A percentile compares a stretch with the other conserved stretches of the same genome.
These are phyloP conservation scores for Leucozona laternaria DNA, from an alignment of 2,888 invertebrate species.

Conservation along the genomic window DNA sequence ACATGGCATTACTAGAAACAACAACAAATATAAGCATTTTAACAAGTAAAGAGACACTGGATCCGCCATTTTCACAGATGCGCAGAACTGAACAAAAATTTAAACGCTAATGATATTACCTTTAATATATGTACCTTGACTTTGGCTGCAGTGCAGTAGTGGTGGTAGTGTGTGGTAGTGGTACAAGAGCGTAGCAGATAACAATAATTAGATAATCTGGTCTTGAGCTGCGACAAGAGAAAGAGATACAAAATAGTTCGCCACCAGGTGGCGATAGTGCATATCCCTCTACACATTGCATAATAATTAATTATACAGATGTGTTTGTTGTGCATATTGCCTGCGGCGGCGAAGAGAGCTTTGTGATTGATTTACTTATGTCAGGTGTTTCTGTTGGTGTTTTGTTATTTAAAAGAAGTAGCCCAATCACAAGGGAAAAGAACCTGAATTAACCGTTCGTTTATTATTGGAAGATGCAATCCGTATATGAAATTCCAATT, in stretches of 20 bases:
- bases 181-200: slow-evolving; percentile 1
- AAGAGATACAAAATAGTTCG: slow-evolving; percentile 12
- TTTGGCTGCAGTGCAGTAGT: background rate
- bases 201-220: slow-evolving; percentile 51
- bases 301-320: slow-evolving; percentile 60
- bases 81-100: no score
- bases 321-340: slow-evolving; percentile 13
- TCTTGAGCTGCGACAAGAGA: slow-evolving; percentile 14
- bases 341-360: slow-evolving; percentile 27
- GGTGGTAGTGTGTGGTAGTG: slow-evolving; percentile 27
- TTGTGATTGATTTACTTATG: slow-evolving; percentile 66
- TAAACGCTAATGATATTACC: no score
- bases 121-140: no score
- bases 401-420: background rate
- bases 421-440: background rate
- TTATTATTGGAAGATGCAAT: slow-evolving; percentile 40
- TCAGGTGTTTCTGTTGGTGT: slow-evolving; percentile 52
- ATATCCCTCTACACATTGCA: slow-evolving; percentile 36
- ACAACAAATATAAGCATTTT: no score
- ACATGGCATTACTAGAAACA: no score
- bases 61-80: no score
- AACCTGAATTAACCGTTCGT: slow-evolving; percentile 61
- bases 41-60: no score
- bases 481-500: slow-evolving; percentile 58
- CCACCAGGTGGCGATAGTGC: slow-evolving; percentile 40